phyloP scores from a whole-genome alignment of 1,140 invertebrate genomes.

The Aphaenogaster ashmeadi region DNA sequence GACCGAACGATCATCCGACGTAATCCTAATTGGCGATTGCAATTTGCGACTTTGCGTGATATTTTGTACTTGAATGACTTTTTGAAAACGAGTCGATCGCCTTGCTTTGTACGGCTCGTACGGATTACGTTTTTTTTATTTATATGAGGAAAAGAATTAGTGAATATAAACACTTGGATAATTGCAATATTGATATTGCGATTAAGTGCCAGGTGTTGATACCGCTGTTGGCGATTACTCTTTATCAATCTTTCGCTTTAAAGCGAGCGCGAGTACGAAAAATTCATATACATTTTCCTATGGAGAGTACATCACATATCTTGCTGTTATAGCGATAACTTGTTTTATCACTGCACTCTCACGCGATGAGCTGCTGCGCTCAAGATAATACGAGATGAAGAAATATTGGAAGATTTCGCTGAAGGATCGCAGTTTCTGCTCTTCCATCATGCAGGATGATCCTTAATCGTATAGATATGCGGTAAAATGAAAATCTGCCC shows the following conservation, averaged over 20 bases:
- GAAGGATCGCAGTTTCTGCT: constrained; percentile 44
- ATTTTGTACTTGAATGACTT: constrained; percentile 22
- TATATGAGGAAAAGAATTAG: neutral
- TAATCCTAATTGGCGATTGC: constrained; percentile 48
- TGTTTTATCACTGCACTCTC: constrained; percentile 45
- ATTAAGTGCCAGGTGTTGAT: constrained; percentile 18
- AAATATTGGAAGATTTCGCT: constrained; percentile 47
- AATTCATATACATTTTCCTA: constrained; percentile 38
- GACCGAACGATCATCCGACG: constrained; percentile 5
- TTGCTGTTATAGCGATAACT: constrained; percentile 31
- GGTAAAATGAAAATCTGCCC: constrained; percentile 13
- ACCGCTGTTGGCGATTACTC: neutral
- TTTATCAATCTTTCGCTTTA: constrained; percentile 1
- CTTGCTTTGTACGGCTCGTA: neutral
- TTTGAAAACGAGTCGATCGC: neutral
- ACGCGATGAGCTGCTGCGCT: constrained; percentile 21
- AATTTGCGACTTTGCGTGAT: constrained; percentile 28
- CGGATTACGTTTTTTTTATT: neutral
- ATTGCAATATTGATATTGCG: constrained; percentile 9
- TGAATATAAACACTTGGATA: neutral
- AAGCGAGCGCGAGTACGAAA: neutral
- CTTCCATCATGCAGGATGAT: neutral
- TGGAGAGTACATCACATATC: neutral
- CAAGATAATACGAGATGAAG: constrained; percentile 19
- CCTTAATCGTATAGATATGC: neutral